Evolutionary conservation across 2,797 vertebrate genomes (phyloP).

Genomic region (Tachyglossus aculeatus): DNA sequence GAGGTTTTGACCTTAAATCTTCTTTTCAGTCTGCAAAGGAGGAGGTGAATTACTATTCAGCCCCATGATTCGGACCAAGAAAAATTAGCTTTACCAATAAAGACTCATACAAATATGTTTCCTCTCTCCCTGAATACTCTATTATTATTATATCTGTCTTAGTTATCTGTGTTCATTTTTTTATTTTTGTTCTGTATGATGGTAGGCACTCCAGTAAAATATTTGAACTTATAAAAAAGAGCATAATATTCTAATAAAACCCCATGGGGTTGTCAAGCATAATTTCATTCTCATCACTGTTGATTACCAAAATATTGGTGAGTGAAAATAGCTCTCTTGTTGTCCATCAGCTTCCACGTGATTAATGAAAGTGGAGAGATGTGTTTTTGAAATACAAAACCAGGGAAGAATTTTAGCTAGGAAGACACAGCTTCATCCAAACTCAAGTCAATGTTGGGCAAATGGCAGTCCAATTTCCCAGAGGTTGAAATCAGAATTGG

Average conservation of each 20-base stretch:
- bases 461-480: neutral
- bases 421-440: neutral
- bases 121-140: neutral
- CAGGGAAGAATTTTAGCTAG: slow-evolving; percentile 2
- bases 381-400: neutral
- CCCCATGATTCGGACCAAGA: too few species aligned
- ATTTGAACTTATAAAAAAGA: neutral
- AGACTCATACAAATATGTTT: too few species aligned
- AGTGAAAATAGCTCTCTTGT: slow-evolving; percentile 1
- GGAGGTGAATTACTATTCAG: too few species aligned
- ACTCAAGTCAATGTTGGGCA: neutral
- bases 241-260: slow-evolving; percentile 13
- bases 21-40: too few species aligned
- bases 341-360: neutral
- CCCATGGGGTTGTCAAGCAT: neutral
- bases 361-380: neutral
- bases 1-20: too few species aligned
- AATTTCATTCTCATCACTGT: neutral
- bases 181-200: slow-evolving; percentile 1
- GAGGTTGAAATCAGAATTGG: too few species aligned
- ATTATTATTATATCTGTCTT: slow-evolving; percentile 8
- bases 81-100: too few species aligned
- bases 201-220: slow-evolving; percentile 6
- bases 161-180: neutral
- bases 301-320: neutral